These are phyloP conservation scores for Drosophila demipolita DNA, from an alignment of 2,888 invertebrate species.

Conservation along the genomic window DNA sequence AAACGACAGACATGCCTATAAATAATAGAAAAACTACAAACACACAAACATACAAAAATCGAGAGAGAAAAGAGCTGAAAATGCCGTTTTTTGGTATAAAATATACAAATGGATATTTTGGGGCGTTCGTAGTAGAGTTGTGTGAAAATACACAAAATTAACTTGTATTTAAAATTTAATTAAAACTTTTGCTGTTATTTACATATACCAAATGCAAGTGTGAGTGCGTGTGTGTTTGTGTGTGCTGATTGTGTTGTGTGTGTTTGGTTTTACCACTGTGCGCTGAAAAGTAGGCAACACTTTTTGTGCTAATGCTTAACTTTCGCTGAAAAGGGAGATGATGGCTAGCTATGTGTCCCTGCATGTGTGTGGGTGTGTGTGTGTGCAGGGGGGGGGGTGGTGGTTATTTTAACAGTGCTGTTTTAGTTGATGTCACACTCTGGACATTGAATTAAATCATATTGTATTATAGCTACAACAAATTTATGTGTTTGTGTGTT, in stretches of 20 bases:
- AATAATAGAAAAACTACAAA: slow-evolving; percentile 48
- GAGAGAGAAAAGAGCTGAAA: slow-evolving; percentile 8
- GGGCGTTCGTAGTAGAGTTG: slow-evolving; percentile 45
- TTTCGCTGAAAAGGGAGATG: slow-evolving; percentile 31
- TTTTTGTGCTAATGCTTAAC: slow-evolving; percentile 40
- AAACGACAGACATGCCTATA: slow-evolving; percentile 20
- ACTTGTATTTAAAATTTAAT: slow-evolving; percentile 81
- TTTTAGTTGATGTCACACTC: slow-evolving; percentile 36
- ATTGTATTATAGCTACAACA: slow-evolving; percentile 52
- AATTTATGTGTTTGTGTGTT: slow-evolving; percentile 41
- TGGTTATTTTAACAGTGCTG: neutral
- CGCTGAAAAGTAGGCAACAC: slow-evolving; percentile 58
- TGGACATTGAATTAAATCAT: slow-evolving; percentile 69
- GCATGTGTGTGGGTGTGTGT: neutral
- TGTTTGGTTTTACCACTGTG: slow-evolving; percentile 26
- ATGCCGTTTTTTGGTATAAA: slow-evolving; percentile 53
- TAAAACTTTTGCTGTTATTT: slow-evolving; percentile 77
- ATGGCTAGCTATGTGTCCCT: neutral
- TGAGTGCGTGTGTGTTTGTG: slow-evolving; percentile 12
- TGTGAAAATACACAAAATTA: slow-evolving; percentile 76
- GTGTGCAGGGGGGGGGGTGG: neutral
- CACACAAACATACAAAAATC: slow-evolving; percentile 6
- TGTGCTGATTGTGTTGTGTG: neutral
- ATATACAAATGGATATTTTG: slow-evolving; percentile 59
- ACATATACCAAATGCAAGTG: slow-evolving; percentile 46